Evolutionary conservation across 1,140 invertebrate species (phyloP).

Genomic region (Alviniconcha marisindica): DNA sequence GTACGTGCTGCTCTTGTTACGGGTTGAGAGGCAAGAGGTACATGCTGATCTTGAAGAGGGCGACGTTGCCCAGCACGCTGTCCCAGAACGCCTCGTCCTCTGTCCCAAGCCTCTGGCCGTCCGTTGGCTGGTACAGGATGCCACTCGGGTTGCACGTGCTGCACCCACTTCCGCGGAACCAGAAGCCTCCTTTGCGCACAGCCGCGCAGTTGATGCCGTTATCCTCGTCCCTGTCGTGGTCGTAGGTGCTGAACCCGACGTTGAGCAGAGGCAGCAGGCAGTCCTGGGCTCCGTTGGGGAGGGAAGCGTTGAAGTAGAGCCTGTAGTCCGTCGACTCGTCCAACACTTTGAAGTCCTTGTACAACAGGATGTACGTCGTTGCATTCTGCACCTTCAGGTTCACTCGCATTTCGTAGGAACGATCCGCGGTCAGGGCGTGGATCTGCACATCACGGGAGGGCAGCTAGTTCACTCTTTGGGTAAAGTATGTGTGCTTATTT

Average conservation of each 20-base stretch:
- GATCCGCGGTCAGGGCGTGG: conserved; percentile 1
- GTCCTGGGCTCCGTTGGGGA: background rate
- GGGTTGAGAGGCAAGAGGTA: background rate
- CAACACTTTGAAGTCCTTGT: conserved; percentile 25
- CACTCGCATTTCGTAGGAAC: conserved; percentile 6
- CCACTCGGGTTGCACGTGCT: conserved; percentile 37
- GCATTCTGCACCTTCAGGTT: conserved; percentile 16
- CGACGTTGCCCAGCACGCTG: background rate
- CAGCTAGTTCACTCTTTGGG: too few species aligned
- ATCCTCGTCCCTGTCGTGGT: conserved; percentile 36
- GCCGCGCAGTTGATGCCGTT: conserved; percentile 14
- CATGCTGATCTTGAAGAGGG: conserved; percentile 19
- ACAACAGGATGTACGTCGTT: background rate
- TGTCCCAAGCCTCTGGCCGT: background rate
- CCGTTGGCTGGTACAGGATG: background rate
- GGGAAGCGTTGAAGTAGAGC: background rate
- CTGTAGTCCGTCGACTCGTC: conserved; percentile 17
- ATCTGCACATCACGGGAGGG: too few species aligned
- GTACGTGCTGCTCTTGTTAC: too few species aligned
- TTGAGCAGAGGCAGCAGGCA: conserved; percentile 25
- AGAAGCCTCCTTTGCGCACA: conserved; percentile 22
- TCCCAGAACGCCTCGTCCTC: conserved; percentile 39
- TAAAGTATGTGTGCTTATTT: too few species aligned
- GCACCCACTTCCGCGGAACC: conserved; percentile 27
- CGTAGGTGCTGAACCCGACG: conserved; percentile 35